These are phyloP conservation scores for Seriola aureovittata DNA, from an alignment of 2,113 vertebrate genomes.

Conservation along the genomic window DNA sequence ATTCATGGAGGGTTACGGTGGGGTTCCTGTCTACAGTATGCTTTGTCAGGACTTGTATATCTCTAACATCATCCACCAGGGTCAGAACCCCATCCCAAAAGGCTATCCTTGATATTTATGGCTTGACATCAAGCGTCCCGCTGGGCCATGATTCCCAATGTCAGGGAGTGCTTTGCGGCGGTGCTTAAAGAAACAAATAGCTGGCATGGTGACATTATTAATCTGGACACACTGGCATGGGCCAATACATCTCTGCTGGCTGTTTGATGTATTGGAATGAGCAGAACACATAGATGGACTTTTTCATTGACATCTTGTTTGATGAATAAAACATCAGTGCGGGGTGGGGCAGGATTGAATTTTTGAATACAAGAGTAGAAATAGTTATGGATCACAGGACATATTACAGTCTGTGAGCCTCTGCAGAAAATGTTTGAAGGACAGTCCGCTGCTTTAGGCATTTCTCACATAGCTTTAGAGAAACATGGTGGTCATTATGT, in stretches of 20 bases:
- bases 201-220: conserved; percentile 64
- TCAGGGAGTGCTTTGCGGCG: conserved; percentile 47
- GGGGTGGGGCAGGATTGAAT: conserved; percentile 37
- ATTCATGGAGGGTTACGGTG: neutral
- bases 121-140: conserved; percentile 22
- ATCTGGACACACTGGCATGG: conserved; percentile 66
- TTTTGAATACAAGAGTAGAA: conserved; percentile 60
- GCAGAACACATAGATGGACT: conserved; percentile 68
- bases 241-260: conserved; percentile 57
- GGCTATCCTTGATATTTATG: conserved; percentile 38
- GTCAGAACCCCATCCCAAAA: conserved; percentile 14
- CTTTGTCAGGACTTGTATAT: conserved; percentile 25
- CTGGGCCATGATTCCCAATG: conserved; percentile 37
- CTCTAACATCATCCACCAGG: neutral
- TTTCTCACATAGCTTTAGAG: neutral
- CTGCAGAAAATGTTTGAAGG: conserved; percentile 24
- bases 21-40: neutral
- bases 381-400: conserved; percentile 45
- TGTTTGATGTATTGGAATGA: conserved; percentile 70
- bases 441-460: conserved; percentile 32
- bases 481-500: conserved; percentile 4
- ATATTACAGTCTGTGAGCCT: conserved; percentile 22
- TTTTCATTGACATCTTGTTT: conserved; percentile 61
- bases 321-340: conserved; percentile 77
- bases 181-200: conserved; percentile 60